Evolutionary conservation across 2,797 vertebrate genomes (phyloP).

Genomic region (Gouania willdenowi): DNA sequence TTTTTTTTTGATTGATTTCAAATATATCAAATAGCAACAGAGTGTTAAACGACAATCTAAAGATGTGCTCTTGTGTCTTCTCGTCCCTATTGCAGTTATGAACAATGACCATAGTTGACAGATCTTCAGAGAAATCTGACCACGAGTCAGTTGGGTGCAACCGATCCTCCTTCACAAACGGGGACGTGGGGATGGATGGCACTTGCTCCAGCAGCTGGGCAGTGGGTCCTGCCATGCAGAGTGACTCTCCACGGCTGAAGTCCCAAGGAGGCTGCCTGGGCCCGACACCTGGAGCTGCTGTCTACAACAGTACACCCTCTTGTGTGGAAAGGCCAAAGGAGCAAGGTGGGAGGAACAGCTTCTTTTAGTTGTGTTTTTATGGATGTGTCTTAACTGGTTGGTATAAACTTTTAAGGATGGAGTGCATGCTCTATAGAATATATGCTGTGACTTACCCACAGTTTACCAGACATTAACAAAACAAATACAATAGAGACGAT

Average conservation of each 20-base stretch:
- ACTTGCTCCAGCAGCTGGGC: conserved; percentile 85
- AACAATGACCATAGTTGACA: conserved; percentile 99
- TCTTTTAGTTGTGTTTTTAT: neutral
- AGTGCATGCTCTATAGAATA: neutral
- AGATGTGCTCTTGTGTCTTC: neutral
- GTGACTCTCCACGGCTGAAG: conserved; percentile 82
- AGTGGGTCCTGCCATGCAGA: conserved; percentile 75
- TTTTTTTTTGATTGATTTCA: too few relatives aligned
- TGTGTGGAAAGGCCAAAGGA: conserved; percentile 86
- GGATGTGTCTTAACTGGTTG: neutral
- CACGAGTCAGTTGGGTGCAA: conserved; percentile 84
- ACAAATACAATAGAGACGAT: too few relatives aligned
- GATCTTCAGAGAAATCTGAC: conserved; percentile 89
- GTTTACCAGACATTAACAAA: too few relatives aligned
- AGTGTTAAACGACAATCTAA: too few relatives aligned
- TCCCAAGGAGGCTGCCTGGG: conserved; percentile 77
- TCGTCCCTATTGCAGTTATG: conserved; percentile 78
- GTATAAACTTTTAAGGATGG: neutral
- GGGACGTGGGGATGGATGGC: conserved; percentile 85
- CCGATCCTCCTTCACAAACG: conserved; percentile 82
- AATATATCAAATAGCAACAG: too few relatives aligned
- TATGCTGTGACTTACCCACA: neutral
- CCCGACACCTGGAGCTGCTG: conserved; percentile 83
- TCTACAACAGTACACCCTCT: conserved; percentile 81
- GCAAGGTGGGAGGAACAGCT: conserved; percentile 70